Base-by-base conservation (phyloP, 2,113 vertebrate genomes). In the Pluvianellus socialis region DNA sequence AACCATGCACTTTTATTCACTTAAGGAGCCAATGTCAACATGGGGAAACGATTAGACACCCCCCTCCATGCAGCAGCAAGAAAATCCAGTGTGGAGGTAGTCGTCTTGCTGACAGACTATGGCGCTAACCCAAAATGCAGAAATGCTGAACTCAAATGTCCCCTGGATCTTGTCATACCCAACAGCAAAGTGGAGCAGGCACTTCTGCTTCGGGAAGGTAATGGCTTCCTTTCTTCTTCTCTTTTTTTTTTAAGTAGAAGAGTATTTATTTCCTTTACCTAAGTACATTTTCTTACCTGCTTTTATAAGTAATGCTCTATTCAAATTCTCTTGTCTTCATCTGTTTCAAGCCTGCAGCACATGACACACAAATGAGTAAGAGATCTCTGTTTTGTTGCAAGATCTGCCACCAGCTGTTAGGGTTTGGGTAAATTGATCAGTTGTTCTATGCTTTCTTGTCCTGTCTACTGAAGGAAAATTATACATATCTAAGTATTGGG, bases 21-120 rank as follows among this genome's bases (percentile, higher is more conserved):
- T 86, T 71, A 85, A 99, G 99, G 99, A 91, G 99, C 99, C 87
- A 98, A 94, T 18, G 98, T 99, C 20, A 96, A 98, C 20, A 14
- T 49, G 6, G 99, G 99, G 14, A 98, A 98, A 52, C 92, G 92
- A 32, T 83, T 95, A 63, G 99, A 99, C 82, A 98, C 98, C 6
- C 99, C 99, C 1, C 96, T 99, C 44, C 99, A 99, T 0, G 98
- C 98, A 0, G 99, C 99, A 12, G 98, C 98, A 1, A 96, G 96
- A 83, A 98, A 95, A 50, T 98, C 97, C 75, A 98, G 79, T 1
- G 95, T 85, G 42, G 97, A 98, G 27, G 59, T 99, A 7, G 98
- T 99, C 17, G 59, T 98, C 71, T 81, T 99, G 65, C 98, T 99
- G 77, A 96, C 97, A n/a, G 99, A 99, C 89, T 99, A 99, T 3